phyloP scores from a whole-genome alignment of 2,113 vertebrate species.

The Epinephelus cyanopodus region DNA sequence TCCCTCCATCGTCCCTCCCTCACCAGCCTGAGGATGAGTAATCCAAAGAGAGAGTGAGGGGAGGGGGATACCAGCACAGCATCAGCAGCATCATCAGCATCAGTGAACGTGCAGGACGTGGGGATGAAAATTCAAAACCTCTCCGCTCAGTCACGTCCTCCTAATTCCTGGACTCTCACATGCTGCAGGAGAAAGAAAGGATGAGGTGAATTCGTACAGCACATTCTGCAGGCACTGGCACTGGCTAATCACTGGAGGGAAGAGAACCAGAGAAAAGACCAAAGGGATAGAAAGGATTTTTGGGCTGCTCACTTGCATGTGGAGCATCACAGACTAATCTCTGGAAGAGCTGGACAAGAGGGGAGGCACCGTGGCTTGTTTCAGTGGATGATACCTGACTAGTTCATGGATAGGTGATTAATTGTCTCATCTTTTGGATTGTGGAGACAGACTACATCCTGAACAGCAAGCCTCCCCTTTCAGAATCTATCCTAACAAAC shows the following conservation, averaged over 20 bases:
- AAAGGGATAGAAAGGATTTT: neutral
- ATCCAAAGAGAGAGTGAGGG: constrained; percentile 36
- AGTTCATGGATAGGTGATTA: constrained; percentile 10
- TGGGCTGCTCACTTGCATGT: neutral
- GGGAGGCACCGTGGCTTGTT: neutral
- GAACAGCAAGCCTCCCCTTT: neutral
- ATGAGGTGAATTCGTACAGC: neutral
- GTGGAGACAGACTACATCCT: constrained; percentile 4
- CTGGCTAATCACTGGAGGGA: constrained; percentile 16
- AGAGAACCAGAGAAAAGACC: too few relatives aligned
- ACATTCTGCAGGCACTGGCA: neutral
- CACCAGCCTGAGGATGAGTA: constrained; percentile 66
- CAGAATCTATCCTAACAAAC: neutral
- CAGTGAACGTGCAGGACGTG: constrained; percentile 33
- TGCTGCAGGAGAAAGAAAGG: neutral
- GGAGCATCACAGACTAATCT: constrained; percentile 33
- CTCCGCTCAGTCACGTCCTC: neutral
- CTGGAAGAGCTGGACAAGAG: constrained; percentile 20
- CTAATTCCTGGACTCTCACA: constrained; percentile 37
- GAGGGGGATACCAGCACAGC: constrained; percentile 37
- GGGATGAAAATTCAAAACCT: constrained; percentile 19
- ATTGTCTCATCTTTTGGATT: neutral
- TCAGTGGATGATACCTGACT: constrained; percentile 3
- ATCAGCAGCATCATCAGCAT: constrained; percentile 53
- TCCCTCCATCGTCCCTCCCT: neutral